Base-by-base conservation (phyloP, 2,888 invertebrate genomes). In the Stomorhina lunata region DNA sequence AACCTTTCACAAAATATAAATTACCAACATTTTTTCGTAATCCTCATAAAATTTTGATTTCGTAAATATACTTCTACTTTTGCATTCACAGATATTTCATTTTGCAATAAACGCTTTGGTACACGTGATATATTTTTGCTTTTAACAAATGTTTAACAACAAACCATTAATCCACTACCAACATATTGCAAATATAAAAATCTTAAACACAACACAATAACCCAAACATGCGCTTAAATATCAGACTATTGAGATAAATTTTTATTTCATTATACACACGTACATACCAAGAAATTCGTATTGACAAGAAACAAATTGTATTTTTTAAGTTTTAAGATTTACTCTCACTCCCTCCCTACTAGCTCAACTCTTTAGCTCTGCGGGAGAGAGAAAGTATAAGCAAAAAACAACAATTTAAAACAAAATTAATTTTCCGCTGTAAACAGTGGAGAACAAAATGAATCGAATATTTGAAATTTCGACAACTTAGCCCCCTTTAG, bases 161-260 rank as follows among this genome's bases (percentile, higher is more conserved):
- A 25, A 43, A 27, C 15, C 25, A 25, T n/a, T 37, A 20, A 55
- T 12, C 59, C 34, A 20, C 32, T 12, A 55, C 55, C 34, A 53
- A 12, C n/a, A 27, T 17, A 55, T 9, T 17, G 20, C 34, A 34
- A 34, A 34, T 27, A 9, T 12, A 37, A 22, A 22, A 9, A 22
- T 53, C 25, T n/a, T n/a, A n/a, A 27, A 15, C 27, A 53, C 15
- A 53, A 48, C 5, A 22, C 43, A 27, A 53, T 9, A 53, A 48
- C 5, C 22, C 43, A 27, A 65, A 65, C 48, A 48, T 65, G 65
- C 45, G 48, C 65, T 48, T 65, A 32, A 65, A 65, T n/a, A 9
- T 32, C 6, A 20, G 20, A 20, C 20, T 12, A 2, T 7, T 7
- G 32, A 48, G 22, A 63, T 29, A 63, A 43, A 32, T 48, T 34